A percentile compares a stretch with the other conserved stretches of the same genome.
phyloP scores from a whole-genome alignment of 2,888 invertebrate species.

The Helicoverpa assulta region DNA sequence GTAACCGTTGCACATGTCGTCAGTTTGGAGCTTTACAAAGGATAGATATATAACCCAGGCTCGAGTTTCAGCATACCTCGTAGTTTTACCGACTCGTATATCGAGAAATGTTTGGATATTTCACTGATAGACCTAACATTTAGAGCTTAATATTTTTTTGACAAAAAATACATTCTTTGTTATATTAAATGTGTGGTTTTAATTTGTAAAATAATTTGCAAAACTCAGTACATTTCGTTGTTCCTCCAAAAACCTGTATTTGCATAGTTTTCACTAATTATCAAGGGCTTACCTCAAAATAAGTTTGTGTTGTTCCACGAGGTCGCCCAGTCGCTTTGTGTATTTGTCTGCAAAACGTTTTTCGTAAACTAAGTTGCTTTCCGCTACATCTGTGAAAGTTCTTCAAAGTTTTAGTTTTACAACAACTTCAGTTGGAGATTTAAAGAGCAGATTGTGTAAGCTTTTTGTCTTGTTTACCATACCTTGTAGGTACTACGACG shows the following conservation, averaged over 20 bases:
- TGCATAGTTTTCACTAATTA: too few relatives aligned
- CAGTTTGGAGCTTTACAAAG: background rate
- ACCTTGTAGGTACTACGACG: background rate
- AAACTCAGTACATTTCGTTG: too few relatives aligned
- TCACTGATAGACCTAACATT: too few relatives aligned
- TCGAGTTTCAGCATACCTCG: background rate
- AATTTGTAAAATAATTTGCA: too few relatives aligned
- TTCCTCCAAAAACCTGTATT: too few relatives aligned
- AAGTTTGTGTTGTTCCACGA: conserved; percentile 79
- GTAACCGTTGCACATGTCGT: background rate
- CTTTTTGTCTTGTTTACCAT: background rate
- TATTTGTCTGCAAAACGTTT: conserved; percentile 70
- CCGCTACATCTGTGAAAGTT: conserved; percentile 67
- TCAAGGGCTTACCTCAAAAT: conserved; percentile 75
- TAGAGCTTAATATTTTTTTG: too few relatives aligned
- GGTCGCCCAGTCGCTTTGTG: conserved; percentile 70
- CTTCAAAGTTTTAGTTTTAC: conserved; percentile 31
- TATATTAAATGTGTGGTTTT: background rate
- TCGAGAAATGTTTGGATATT: too few relatives aligned
- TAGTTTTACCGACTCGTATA: too few relatives aligned
- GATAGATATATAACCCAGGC: background rate
- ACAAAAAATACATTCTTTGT: background rate
- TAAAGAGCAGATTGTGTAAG: background rate
- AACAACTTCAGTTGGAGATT: conserved; percentile 21
- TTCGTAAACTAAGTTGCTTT: conserved; percentile 65